Base-by-base conservation (phyloP, 1,140 invertebrate genomes). In the Drosophila fuyamai region DNA sequence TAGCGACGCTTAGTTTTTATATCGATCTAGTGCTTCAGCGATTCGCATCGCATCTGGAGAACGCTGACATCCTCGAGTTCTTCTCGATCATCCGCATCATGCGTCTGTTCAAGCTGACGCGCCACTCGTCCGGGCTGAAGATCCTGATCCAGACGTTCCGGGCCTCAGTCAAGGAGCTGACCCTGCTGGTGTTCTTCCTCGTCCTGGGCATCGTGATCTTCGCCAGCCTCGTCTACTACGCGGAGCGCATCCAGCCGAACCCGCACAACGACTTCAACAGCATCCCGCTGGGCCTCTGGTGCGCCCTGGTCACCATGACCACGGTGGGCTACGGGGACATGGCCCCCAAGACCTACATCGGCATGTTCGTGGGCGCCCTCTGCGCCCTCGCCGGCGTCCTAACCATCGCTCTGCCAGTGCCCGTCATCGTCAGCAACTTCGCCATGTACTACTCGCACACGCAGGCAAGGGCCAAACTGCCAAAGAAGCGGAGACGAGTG, bases 81-180 rank as follows among this genome's bases (percentile, higher is more conserved):
- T 98, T 99, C 94, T 99, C 96, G 77, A 99, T 99, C 81, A 99
- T 99, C 83, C 95, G 99, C 65, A 99, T 99, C 71, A 98, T 99
- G 97, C 95, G 97, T 91, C 94, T 99, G 71, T 99, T 99, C 94
- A 99, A 99, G 92, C 93, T 99, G 75, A 99, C 99, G 13, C 95
- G 98, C 48, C 98, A 99, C 91, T 98, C 98, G 78, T 98, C 97
- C 47, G 99, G 99, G 44, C 94, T 99, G 55, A 99, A 99, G 93
- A 99, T 99, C 85, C 95, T 99, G 47, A 99, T 99, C 84, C 99
- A 97, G 92, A 97, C 97, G 57, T 99, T 99, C 94, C 96, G 98
- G 76, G 99, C 99, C 51, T 99, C 97, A 43, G 98, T 98, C 10
- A 99, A 99, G 94, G 99, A 99, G 93, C 94, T 99, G 76, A 97